Evolutionary conservation across 2,113 vertebrate genomes (phyloP), one percentile per base, ranked within the genome.

Genomic region (Marmota flaviventris): DNA sequence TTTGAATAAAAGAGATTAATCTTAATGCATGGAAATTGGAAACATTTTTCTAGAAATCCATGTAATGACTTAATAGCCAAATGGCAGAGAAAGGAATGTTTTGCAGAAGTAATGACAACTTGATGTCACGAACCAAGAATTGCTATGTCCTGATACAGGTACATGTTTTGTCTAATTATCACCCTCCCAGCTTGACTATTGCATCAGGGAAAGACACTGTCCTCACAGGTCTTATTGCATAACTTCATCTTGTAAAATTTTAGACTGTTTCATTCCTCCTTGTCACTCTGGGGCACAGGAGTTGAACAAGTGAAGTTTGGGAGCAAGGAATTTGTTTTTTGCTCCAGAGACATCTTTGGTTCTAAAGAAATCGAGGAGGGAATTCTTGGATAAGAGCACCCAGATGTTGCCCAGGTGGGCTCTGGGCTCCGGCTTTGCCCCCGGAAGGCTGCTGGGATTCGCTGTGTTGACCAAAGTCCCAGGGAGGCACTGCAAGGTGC

Each of bases 381-480:
- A 42, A 24, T 51, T 25, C 17, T 81, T 7, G 3, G 27, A 20
- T 16, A 90, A 92, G 20, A 67, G 22, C 0, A 45, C 0, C 8
- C 3, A 29, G 48, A 24, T 34, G 0, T 45, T 34, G 22, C 22
- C 42, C 17, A 3, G 63, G 3, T 0, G 1, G 0, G 10, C 5
- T 45, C 6, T n/a, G 34, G 13, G 8, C 34, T 32, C 18, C 6
- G 85, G 5, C 8, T 88, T 51, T 42, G 48, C 56, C 17, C 2
- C 10, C 22, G 18, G 67, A 92, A 10, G 51, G 32, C 32, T 56
- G 10, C 6, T 12, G 20, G 42, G 39, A 76, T 48, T 1, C 4
- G 12, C 25, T 29, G 37, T 37, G 8, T 1, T 61, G 5, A 29
- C 17, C 65, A 67, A 27, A 56, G 10, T 27, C 69, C 17, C 0